These are phyloP conservation scores for Erythrolamprus reginae DNA, from an alignment of 2,113 vertebrate species.

Conservation along the genomic window DNA sequence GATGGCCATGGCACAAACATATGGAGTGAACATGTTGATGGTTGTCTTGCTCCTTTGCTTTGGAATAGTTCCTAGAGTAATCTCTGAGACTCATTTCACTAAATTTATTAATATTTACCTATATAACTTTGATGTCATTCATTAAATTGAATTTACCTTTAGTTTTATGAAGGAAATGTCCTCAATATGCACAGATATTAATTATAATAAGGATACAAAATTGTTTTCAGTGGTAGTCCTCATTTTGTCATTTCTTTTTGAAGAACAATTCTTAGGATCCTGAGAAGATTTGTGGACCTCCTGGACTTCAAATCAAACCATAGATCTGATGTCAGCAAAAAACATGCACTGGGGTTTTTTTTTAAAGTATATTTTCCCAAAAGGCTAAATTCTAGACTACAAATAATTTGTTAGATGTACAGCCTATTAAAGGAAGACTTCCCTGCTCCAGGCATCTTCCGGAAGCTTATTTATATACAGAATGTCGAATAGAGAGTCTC, in stretches of 20 bases:
- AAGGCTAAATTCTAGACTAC: neutral
- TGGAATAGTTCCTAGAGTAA: constrained; percentile 6
- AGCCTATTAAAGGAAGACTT: neutral
- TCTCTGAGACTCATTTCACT: neutral
- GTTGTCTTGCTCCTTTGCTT: constrained; percentile 1
- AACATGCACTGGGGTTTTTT: neutral
- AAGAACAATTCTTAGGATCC: neutral
- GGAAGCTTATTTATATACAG: neutral
- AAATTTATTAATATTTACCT: constrained; percentile 5
- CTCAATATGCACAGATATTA: neutral
- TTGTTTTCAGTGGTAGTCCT: neutral
- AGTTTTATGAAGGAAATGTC: neutral
- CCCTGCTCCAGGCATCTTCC: neutral
- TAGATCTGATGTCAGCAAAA: neutral
- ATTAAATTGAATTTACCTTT: neutral
- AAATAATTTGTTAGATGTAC: neutral
- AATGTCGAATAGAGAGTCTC: neutral
- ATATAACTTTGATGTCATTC: neutral
- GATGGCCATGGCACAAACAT: constrained; percentile 13
- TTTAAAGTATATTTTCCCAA: neutral
- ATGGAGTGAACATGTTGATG: neutral
- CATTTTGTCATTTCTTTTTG: neutral
- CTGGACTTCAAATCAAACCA: neutral
- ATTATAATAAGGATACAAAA: neutral
- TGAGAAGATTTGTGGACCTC: neutral